These are phyloP conservation scores for Caenorhabditis sinica DNA, from an alignment of 2,888 invertebrate genomes.

Conservation along the genomic window DNA sequence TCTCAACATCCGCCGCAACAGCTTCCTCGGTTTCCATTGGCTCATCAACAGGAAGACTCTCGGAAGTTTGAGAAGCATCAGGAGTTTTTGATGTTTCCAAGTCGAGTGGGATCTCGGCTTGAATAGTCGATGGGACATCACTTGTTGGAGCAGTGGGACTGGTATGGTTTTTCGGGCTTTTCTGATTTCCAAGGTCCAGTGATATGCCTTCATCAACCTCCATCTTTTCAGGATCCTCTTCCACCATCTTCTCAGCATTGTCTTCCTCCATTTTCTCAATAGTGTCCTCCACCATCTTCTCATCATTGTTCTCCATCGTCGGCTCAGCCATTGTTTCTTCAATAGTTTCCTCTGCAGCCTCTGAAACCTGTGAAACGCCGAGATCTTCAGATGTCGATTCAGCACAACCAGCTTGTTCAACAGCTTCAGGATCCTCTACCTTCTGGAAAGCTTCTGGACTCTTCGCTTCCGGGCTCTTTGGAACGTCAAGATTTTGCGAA, in stretches of 20 bases:
- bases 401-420: too few relatives aligned
- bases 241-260: neutral
- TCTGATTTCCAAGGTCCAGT: too few relatives aligned
- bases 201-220: neutral
- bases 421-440: neutral
- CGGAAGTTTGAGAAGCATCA: too few relatives aligned
- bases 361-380: neutral
- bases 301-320: too few relatives aligned
- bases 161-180: too few relatives aligned
- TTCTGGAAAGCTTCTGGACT: too few relatives aligned
- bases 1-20: neutral
- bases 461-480: too few relatives aligned
- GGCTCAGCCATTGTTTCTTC: neutral
- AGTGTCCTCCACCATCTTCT: neutral
- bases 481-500: too few relatives aligned
- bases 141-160: too few relatives aligned
- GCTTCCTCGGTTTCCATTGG: neutral
- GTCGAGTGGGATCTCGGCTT: neutral
- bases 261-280: neutral
- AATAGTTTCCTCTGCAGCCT: too few relatives aligned
- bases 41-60: neutral
- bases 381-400: neutral
- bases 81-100: too few relatives aligned
- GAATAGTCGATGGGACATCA: too few relatives aligned
- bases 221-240: neutral